A percentile compares a stretch with the other conserved stretches of the same genome.
Evolutionary conservation across 2,888 invertebrate species (phyloP).

Genomic region (Ectemnius continuus): DNA sequence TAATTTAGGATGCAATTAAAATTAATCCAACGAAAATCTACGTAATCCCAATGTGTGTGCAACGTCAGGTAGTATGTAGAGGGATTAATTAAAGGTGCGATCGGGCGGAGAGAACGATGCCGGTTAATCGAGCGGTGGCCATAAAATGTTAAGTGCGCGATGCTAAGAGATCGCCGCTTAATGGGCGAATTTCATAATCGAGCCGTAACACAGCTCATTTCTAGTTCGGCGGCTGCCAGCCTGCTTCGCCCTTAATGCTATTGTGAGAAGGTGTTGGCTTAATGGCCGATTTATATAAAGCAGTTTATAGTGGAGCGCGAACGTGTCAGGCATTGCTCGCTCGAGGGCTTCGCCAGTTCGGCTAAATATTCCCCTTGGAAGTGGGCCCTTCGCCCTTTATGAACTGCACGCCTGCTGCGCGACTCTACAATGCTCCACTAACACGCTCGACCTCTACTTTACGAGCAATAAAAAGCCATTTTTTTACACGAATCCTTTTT

Average conservation of each 20-base stretch:
- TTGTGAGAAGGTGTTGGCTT: neutral
- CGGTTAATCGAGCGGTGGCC: too few relatives aligned
- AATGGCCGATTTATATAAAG: neutral
- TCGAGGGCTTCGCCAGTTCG: constrained; percentile 2
- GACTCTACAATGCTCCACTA: constrained; percentile 2
- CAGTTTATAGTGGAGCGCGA: neutral
- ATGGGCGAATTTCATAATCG: too few relatives aligned
- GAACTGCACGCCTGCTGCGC: constrained; percentile 25
- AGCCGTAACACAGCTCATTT: too few relatives aligned
- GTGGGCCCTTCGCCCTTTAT: constrained; percentile 20
- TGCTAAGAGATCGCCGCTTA: too few relatives aligned
- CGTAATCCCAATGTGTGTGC: too few relatives aligned
- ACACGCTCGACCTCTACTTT: constrained; percentile 21
- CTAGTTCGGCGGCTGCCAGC: too few relatives aligned
- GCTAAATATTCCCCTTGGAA: constrained; percentile 28
- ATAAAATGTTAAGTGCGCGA: too few relatives aligned
- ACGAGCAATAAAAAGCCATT: constrained; percentile 42
- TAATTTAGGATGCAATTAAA: too few relatives aligned
- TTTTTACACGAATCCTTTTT: constrained; percentile 41
- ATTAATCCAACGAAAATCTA: too few relatives aligned
- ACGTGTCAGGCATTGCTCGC: constrained; percentile 6
- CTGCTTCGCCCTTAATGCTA: neutral
- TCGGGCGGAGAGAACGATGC: too few relatives aligned
- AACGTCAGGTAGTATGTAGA: too few relatives aligned
- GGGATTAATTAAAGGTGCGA: too few relatives aligned